Percentiles rank a stretch among this genome's conserved stretches.
Conservation (phyloP, 2,888 invertebrate species). For the Drosophila eohydei region DNA sequence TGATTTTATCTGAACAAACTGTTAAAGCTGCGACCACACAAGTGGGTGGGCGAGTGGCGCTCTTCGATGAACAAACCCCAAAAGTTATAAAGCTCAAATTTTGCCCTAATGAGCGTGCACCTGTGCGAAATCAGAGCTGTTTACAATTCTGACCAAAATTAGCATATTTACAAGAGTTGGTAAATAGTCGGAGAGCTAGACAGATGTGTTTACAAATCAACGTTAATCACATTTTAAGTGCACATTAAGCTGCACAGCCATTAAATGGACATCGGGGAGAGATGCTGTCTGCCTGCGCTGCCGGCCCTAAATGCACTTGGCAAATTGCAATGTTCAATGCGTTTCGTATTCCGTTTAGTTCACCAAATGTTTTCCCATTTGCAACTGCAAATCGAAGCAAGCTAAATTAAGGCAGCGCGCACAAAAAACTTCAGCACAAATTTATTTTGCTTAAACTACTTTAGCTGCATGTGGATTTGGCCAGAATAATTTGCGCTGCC, state of each 20-base stretch:
- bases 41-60: constrained; percentile 17
- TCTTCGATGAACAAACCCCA: constrained; percentile 45
- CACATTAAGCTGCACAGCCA: constrained; percentile 64
- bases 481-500: constrained; percentile 6
- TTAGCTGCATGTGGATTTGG: neutral
- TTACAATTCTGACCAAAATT: constrained; percentile 64
- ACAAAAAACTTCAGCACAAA: constrained; percentile 1
- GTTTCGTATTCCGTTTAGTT: neutral
- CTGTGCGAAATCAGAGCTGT: constrained; percentile 38
- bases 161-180: constrained; percentile 56
- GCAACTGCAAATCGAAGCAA: constrained; percentile 34
- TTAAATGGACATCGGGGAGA: constrained; percentile 30
- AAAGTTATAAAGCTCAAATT: neutral
- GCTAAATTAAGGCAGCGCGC: constrained; percentile 13
- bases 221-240: constrained; percentile 73
- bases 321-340: constrained; percentile 47
- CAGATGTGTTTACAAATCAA: constrained; percentile 62
- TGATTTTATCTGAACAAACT: constrained; percentile 61
- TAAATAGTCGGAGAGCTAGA: constrained; percentile 29
- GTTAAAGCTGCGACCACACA: constrained; percentile 21
- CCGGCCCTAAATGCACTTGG: constrained; percentile 36
- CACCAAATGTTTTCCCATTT: constrained; percentile 30
- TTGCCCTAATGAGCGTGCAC: constrained; percentile 31
- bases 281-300: constrained; percentile 2
- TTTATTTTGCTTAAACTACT: constrained; percentile 4